phyloP scores from a whole-genome alignment of 92 coral and sea anemone species.

The Phenganax subtilis region DNA sequence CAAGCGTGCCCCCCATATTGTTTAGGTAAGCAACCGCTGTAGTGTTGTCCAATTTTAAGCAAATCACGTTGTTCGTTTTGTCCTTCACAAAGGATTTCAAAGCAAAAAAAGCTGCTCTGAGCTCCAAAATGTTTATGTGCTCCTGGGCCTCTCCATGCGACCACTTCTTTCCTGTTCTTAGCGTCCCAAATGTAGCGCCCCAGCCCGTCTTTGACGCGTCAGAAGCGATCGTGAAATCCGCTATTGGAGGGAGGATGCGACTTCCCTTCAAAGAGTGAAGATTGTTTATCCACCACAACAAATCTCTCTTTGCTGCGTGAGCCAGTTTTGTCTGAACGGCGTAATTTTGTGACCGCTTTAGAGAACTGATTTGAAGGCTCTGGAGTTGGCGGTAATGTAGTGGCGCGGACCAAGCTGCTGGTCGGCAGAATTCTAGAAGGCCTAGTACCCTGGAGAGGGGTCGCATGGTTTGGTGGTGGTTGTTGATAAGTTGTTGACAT shows the following conservation, averaged over 20 bases:
- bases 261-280: background rate
- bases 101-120: background rate
- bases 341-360: background rate
- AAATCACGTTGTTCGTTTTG: no score
- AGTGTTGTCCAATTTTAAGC: no score
- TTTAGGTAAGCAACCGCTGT: no score
- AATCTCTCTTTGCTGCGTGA: background rate
- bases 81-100: background rate
- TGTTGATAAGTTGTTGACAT: background rate
- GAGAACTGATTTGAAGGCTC: background rate
- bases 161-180: no score
- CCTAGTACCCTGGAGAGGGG: background rate
- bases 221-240: background rate
- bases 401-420: background rate
- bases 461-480: background rate
- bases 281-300: background rate
- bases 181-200: background rate
- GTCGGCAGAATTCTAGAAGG: background rate
- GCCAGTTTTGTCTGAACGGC: background rate
- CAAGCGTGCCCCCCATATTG: no score
- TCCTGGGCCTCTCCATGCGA: background rate
- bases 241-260: slow-evolving; percentile 7
- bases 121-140: background rate
- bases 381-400: background rate
- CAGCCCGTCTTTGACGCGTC: background rate